Conservation (phyloP, 2,113 vertebrate genomes). For the Nothoprocta perdicaria region DNA sequence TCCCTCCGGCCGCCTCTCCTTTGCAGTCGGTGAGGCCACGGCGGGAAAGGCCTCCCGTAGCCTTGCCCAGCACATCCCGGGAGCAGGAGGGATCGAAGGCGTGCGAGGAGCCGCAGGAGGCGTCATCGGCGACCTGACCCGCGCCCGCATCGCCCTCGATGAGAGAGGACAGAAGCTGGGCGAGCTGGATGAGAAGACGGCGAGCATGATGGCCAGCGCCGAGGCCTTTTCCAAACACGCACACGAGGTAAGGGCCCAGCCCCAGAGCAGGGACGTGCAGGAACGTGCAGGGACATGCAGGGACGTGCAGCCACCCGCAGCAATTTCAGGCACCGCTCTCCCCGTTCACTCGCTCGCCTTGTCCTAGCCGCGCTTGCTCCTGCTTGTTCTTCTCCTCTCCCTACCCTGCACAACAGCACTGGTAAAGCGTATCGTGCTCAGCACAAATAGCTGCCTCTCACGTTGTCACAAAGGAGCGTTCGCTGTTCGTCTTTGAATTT, state of each 20-base stretch:
- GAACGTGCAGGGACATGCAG: background rate
- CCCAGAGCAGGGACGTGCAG: background rate
- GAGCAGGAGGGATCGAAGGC: slow-evolving; percentile 88
- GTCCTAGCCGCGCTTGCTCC: background rate
- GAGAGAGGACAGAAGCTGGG: slow-evolving; percentile 95
- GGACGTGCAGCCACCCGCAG: background rate
- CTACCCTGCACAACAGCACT: background rate
- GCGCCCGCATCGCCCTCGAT: slow-evolving; percentile 92
- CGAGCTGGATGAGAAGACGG: slow-evolving; percentile 94
- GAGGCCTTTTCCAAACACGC: slow-evolving; percentile 96
- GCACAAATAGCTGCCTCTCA: background rate
- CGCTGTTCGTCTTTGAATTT: background rate
- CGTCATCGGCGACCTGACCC: slow-evolving; percentile 90
- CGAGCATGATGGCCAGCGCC: slow-evolving; percentile 95
- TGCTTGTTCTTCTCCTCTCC: background rate
- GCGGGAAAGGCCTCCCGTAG: slow-evolving; percentile 94
- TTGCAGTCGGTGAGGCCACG: slow-evolving; percentile 90
- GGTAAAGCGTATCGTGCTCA: background rate
- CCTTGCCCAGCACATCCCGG: slow-evolving; percentile 96
- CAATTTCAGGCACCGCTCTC: accelerated
- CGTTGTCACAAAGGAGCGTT: background rate
- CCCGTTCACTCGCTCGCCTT: accelerated
- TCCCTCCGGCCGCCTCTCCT: background rate
- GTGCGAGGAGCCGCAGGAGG: slow-evolving; percentile 90
- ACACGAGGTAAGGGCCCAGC: slow-evolving; percentile 85